Evolutionary conservation across 2,113 vertebrate genomes (phyloP), one percentile per base, ranked within the genome.

Genomic region (Oxyruncus cristatus): DNA sequence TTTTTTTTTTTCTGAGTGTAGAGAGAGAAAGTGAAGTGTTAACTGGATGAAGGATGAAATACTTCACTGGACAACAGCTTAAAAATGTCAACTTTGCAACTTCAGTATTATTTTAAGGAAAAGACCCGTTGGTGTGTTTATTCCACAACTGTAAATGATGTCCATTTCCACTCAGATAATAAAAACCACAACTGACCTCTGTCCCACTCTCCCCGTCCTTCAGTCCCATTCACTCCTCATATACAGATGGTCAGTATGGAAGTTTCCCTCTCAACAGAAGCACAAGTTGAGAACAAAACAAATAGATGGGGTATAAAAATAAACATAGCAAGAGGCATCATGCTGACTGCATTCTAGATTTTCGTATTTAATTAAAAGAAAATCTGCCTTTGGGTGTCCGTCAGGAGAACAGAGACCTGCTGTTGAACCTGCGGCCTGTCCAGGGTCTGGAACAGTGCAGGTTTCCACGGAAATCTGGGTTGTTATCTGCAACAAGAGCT

Each of bases 321-420:
- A 94, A 92, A 84, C 92, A 90, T 63, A 88, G 47, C 85, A 80
- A 86, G 82, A 92, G 49, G 79, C 68, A 86, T 83, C 83, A 88
- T 77, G 52, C 75, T 93, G 95, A 80, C 61, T 94, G 67, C 39
- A 75, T 95, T 91, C 95, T 26, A 65, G 80, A 91, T 95, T 87
- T 95, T 92, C 80, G 44, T 89, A 81, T 78, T 87, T 93, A 95
- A 93, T 94, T 88, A 83, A 70, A 88, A 63, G 33, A 88, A 89
- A 95, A 89, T 62, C 75, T 93, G 89, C 88, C 82, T 92, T 80
- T 85, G 81, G 63, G 63, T 85, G 76, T 92, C 78, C 94, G 74
- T 85, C 73, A 65, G 11, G 50, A 77, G 82, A 88, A 55, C 30
- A 90, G 63, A 85, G 83, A 28, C 70, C 73, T 89, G 70, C 76